Evolutionary conservation across 2,888 invertebrate genomes (phyloP).

Genomic region (Stenoptilia bipunctidactyla): DNA sequence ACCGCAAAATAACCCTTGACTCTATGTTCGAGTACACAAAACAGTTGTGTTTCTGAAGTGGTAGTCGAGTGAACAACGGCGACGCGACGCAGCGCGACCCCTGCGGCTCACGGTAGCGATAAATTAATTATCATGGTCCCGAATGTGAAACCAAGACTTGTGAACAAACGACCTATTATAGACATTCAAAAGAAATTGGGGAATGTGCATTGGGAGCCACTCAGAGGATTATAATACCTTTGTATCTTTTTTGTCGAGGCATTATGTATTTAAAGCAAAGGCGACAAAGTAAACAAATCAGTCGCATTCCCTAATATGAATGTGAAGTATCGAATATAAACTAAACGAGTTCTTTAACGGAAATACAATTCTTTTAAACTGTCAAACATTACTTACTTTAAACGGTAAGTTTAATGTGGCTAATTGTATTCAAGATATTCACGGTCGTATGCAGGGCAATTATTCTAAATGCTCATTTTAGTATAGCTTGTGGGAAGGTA

Average conservation of each 20-base stretch:
- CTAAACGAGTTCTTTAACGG: no score
- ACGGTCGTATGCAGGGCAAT: slow-evolving; percentile 29
- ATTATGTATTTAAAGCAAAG: no score
- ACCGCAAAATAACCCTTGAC: slow-evolving; percentile 64
- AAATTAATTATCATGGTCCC: slow-evolving; percentile 29
- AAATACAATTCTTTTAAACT: no score
- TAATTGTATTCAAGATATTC: slow-evolving; percentile 12
- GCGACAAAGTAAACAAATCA: background rate
- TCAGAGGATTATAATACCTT: background rate
- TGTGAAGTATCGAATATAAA: no score
- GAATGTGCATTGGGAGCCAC: slow-evolving; percentile 13
- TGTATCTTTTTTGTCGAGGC: background rate
- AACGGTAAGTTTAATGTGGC: no score
- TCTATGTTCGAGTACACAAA: slow-evolving; percentile 38
- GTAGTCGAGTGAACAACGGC: slow-evolving; percentile 13
- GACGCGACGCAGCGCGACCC: slow-evolving; percentile 25
- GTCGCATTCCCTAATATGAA: no score
- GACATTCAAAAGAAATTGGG: slow-evolving; percentile 4
- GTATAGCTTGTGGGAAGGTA: background rate
- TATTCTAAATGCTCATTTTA: slow-evolving; percentile 29
- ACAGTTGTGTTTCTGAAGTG: slow-evolving; percentile 23
- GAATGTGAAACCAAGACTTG: slow-evolving; percentile 1
- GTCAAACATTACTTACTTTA: no score
- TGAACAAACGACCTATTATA: background rate
- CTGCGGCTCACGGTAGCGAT: slow-evolving; percentile 24